Conservation (phyloP, 2,797 vertebrate species). For the Pogoniulus pusillus region DNA sequence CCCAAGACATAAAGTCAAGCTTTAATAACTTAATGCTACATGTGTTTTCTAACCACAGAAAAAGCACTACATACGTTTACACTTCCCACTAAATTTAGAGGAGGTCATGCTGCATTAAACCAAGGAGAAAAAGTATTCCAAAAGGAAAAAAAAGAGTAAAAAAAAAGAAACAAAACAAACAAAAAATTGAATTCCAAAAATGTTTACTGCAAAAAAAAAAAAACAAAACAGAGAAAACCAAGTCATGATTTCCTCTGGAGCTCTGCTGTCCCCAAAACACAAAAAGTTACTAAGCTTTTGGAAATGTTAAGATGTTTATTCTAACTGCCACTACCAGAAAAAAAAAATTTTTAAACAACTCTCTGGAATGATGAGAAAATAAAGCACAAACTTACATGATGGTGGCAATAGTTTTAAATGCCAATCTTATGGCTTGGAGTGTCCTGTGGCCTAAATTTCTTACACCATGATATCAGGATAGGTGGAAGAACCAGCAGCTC, state of each 20-base stretch:
- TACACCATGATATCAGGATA: background rate
- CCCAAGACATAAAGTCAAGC: constrained; percentile 67
- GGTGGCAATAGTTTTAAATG: background rate
- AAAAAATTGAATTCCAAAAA: background rate
- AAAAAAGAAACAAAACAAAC: background rate
- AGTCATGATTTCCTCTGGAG: background rate
- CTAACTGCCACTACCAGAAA: background rate
- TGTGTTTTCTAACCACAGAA: constrained; percentile 67
- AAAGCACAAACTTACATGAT: background rate
- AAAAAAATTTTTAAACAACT: background rate
- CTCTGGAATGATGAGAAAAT: background rate
- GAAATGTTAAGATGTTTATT: background rate
- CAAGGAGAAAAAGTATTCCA: constrained; percentile 17
- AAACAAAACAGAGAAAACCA: constrained; percentile 18
- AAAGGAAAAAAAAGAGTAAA: no score
- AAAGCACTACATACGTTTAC: constrained; percentile 64
- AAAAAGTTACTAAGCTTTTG: background rate
- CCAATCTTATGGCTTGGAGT: background rate
- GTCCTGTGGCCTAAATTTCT: background rate
- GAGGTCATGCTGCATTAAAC: constrained; percentile 67
- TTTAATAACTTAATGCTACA: constrained; percentile 72
- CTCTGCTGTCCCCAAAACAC: background rate
- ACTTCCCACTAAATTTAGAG: constrained; percentile 62
- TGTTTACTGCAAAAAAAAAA: constrained; percentile 12
- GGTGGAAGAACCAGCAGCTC: background rate